Evolutionary conservation across 2,113 vertebrate species (phyloP).

Genomic region (Bothrops jararaca): DNA sequence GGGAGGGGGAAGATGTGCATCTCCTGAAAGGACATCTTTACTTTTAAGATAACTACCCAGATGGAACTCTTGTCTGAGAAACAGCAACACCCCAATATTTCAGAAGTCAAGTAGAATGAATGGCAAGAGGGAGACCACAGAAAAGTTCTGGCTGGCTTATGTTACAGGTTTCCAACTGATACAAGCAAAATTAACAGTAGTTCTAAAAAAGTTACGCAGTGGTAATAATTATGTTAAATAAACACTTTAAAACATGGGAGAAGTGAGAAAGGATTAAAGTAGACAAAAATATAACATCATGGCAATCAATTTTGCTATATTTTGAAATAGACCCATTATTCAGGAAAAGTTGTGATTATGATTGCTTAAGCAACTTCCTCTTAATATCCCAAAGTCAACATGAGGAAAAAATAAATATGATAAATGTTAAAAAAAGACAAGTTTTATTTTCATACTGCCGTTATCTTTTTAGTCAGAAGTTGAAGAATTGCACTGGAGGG

Average conservation of each 20-base stretch:
- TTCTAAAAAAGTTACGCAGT: not conserved
- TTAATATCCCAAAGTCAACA: not conserved
- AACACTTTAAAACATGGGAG: not conserved
- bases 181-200: not conserved
- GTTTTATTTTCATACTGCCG: not conserved
- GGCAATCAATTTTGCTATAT: not conserved
- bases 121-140: not conserved
- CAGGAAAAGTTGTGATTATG: not conserved
- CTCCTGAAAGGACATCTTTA: not conserved
- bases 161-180: not conserved
- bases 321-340: not conserved
- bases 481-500: not conserved
- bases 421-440: not conserved
- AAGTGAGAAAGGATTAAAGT: not conserved
- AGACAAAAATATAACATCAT: not conserved
- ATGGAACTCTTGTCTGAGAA: not conserved
- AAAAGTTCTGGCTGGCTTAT: not conserved
- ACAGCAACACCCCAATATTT: not conserved
- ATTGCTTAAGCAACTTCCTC: not conserved
- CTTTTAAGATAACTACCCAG: not conserved
- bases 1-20: not conserved
- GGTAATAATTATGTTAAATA: not conserved
- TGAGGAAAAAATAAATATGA: not conserved
- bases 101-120: not conserved
- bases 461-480: not conserved